These are phyloP conservation scores for Cephalopholis sonnerati DNA, from an alignment of 2,113 vertebrate species.

Conservation along the genomic window DNA sequence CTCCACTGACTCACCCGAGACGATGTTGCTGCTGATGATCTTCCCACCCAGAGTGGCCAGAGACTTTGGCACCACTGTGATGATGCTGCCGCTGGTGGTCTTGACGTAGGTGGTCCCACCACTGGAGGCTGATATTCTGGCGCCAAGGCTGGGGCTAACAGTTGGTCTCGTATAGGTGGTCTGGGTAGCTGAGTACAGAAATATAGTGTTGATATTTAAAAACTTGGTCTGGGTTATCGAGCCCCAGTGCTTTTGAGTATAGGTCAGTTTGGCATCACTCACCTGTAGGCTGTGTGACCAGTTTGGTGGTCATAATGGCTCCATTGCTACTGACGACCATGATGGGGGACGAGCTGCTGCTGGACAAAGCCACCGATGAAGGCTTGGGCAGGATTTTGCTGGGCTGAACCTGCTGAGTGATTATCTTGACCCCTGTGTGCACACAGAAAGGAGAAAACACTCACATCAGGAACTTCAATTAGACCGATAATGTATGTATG, in stretches of 20 bases:
- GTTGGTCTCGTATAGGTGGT: constrained; percentile 93
- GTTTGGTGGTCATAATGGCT: constrained; percentile 98
- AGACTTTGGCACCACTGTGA: constrained; percentile 97
- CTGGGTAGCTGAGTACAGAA: constrained; percentile 85
- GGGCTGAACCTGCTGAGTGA: constrained; percentile 98
- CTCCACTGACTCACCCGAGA: constrained; percentile 88
- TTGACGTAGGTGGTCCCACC: constrained; percentile 96
- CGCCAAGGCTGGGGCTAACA: constrained; percentile 89
- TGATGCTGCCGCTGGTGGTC: constrained; percentile 98
- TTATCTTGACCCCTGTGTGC: constrained; percentile 95
- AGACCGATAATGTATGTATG: too few relatives aligned
- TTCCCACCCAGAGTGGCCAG: constrained; percentile 96
- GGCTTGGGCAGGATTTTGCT: constrained; percentile 99
- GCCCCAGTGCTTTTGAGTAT: background rate
- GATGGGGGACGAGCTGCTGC: constrained; percentile 96
- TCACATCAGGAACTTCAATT: too few relatives aligned
- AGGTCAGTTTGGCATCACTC: background rate
- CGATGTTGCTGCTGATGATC: constrained; percentile 97
- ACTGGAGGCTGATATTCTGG: constrained; percentile 90
- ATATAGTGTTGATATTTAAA: background rate
- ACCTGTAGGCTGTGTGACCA: constrained; percentile 97
- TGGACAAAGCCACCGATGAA: constrained; percentile 90
- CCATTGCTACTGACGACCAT: constrained; percentile 99
- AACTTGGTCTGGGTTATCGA: background rate
- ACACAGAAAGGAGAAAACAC: background rate